A percentile compares a stretch with the other conserved stretches of the same genome.
These are phyloP conservation scores for Macrophya alboannulata DNA, from an alignment of 2,888 invertebrate species.

Conservation along the genomic window DNA sequence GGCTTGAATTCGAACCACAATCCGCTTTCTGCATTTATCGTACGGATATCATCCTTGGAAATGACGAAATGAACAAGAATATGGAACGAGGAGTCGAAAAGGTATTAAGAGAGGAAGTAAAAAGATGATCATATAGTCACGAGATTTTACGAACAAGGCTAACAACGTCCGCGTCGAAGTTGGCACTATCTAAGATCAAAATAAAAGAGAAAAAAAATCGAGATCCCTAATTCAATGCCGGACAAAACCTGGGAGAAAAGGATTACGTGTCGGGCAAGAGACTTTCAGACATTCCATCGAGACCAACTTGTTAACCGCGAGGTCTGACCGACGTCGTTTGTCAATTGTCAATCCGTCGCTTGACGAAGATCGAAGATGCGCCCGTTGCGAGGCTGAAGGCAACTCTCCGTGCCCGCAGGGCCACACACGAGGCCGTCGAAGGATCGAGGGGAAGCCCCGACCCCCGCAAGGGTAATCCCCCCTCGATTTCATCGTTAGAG, in stretches of 20 bases:
- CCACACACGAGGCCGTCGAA: slow-evolving; percentile 53
- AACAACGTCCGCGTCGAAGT: slow-evolving; percentile 24
- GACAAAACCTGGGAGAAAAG: slow-evolving; percentile 33
- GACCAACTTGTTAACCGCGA: slow-evolving; percentile 54
- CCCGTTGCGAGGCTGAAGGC: slow-evolving; percentile 40
- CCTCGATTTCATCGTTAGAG: slow-evolving; percentile 48
- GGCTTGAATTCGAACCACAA: too few relatives aligned
- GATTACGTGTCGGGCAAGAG: slow-evolving; percentile 44
- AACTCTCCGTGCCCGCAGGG: slow-evolving; percentile 39
- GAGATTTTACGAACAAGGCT: neutral
- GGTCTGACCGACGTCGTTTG: slow-evolving; percentile 56
- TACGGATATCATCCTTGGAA: neutral
- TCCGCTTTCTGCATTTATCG: neutral
- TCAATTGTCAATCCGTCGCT: slow-evolving; percentile 56
- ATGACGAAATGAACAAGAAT: neutral
- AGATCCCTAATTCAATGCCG: slow-evolving; percentile 45
- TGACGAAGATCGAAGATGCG: slow-evolving; percentile 57
- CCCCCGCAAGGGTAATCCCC: slow-evolving; percentile 52
- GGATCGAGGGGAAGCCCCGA: slow-evolving; percentile 42
- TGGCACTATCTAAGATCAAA: slow-evolving; percentile 45
- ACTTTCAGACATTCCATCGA: slow-evolving; percentile 50
- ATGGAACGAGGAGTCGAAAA: neutral
- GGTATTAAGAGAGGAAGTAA: slow-evolving; percentile 25
- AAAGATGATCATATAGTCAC: slow-evolving; percentile 18
- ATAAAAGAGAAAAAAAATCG: too few relatives aligned